Evolutionary conservation across 2,113 vertebrate genomes (phyloP), one percentile per base, ranked within the genome.

Genomic region (Psophia crepitans): DNA sequence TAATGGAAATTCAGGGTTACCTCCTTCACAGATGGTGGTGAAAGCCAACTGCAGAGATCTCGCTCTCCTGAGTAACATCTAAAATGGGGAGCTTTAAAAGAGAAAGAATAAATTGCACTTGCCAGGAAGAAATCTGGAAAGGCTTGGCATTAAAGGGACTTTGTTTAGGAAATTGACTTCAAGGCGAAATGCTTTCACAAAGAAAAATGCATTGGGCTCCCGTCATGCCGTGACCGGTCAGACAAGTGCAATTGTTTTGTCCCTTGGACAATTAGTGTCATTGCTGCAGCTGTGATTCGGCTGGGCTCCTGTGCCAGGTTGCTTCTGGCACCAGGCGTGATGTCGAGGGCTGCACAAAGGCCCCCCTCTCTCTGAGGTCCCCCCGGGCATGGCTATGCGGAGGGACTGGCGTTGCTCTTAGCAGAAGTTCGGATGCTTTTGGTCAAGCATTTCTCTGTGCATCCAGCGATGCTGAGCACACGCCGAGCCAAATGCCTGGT

Each of bases 181-280:
- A 51, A 90, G 83, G 69, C 13, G 0, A 86, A 91, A 88, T 6
- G 75, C 64, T 78, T 82, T 90, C 81, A 71, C 84, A 57, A 51
- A 90, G 84, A 9, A 68, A 79, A 61, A 57, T 16, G 66, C 35
- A 7, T 77, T 1, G 32, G 35, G 56, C 81, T 88, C 80, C 70
- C 2, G 0, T 48, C 57, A 16, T 15, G 58, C 77, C 70, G 84
- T 73, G 94, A 65, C 32, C 80, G 65, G 84, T 53, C 77, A 82
- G 84, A 94, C 93, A 95, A 97, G 84, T 69, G 93, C 63, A 11
- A 91, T 95, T 96, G 95, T 96, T 95, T 53, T 12, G 83, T 92
- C 84, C 53, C 77, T 91, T 53, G 81, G 78, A 96, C 91, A 54
- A 87, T 76, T n/a, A 71, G 53, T 41, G 69, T 60, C 33, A 73